Base-by-base conservation (phyloP, 2,888 invertebrate genomes). In the Ptilodon capucinus region DNA sequence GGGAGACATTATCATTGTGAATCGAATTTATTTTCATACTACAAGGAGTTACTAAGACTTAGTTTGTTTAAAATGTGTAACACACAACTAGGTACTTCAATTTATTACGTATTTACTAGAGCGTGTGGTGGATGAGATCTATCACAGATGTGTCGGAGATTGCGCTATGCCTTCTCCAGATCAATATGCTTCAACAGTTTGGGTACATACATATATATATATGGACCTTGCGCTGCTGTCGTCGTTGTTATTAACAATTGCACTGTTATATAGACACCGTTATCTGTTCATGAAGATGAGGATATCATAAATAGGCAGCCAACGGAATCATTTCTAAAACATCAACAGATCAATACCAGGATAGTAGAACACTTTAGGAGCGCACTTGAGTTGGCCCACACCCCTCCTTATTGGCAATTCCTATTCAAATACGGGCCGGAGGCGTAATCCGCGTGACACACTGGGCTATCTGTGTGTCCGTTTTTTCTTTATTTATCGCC, bases 371-470 rank as follows among this genome's bases (percentile, higher is more conserved):
- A 72, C 73, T 79, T 74, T 65, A 71, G 72, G 72, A 76, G 74
- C 70, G 71, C 71, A 74, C 75, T 77, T 78, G 74, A 79, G 79
- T 69, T 74, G 71, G 54, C 69, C 74, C 71, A 60, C 71, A 60
- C 68, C 60, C 69, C 52, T 75, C 71, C 73, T 84, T 86, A 86
- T 87, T 86, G 84, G 81, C 86, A 81, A 89, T 89, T 87, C 85
- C 83, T 86, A 90, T 89, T 90, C 85, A 88, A 89, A 88, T 86
- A 84, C 76, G 79, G 79, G 71, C 68, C 73, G 74, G 70, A 53
- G 74, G 72, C 71, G 81, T 86, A 87, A 86, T 88, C 87, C 81
- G 73, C 66, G 76, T 80, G 86, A 87, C 88, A 86, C 82, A 84
- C 86, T 79, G 80, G 80, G 75, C 81, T 79, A 83, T 84, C 81